Conservation (phyloP, 2,113 vertebrate genomes). For the Numida meleagris region DNA sequence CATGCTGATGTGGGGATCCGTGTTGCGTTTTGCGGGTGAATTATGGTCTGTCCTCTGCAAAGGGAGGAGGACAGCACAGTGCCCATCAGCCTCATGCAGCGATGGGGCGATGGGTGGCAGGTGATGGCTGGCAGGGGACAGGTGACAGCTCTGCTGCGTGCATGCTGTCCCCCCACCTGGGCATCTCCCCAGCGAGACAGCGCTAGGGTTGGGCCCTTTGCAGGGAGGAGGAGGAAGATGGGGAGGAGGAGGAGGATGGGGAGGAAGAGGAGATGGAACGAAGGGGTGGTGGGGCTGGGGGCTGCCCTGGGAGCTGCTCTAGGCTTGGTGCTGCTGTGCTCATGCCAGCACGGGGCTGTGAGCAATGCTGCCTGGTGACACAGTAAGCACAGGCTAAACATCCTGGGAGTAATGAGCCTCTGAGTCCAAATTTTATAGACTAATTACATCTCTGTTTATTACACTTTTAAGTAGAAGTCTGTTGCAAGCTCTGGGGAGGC, state of each 20-base stretch:
- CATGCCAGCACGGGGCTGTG: neutral
- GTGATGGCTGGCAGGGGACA: neutral
- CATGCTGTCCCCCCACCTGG: neutral
- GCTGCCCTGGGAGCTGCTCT: neutral
- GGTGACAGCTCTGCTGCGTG: neutral
- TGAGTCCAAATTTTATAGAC: constrained; percentile 57
- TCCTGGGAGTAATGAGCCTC: constrained; percentile 65
- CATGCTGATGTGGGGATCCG: neutral
- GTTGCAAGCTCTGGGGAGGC: neutral
- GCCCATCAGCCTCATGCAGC: neutral
- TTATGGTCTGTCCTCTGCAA: neutral
- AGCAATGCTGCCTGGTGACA: constrained; percentile 49
- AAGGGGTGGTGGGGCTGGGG: neutral
- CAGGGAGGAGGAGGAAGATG: no score
- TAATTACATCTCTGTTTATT: constrained; percentile 50
- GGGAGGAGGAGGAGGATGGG: neutral
- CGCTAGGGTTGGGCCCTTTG: no score
- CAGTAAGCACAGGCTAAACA: constrained; percentile 56
- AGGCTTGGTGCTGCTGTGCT: neutral
- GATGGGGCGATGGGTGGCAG: neutral
- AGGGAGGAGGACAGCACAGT: neutral
- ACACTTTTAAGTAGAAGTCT: neutral
- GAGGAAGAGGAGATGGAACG: neutral
- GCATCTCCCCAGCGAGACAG: neutral
- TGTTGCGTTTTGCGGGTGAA: neutral